Conservation (phyloP, 1,140 invertebrate species). For the Dinoponera quadriceps region DNA sequence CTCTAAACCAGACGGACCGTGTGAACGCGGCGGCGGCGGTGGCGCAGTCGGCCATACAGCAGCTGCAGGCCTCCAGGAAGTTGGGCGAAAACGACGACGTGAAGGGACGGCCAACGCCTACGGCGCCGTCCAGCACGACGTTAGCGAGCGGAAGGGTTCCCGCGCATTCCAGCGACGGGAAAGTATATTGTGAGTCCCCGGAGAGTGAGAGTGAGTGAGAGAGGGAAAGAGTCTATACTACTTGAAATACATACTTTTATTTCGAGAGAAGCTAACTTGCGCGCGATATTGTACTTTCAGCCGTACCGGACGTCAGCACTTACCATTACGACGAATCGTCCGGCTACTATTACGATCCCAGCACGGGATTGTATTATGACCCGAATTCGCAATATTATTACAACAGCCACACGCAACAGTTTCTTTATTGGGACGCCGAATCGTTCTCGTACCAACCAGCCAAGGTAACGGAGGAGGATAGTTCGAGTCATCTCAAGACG, state of each 20-base stretch:
- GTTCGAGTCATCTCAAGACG: no score
- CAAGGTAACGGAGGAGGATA: conserved; percentile 78
- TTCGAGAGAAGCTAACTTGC: neutral
- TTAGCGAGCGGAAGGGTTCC: conserved; percentile 85
- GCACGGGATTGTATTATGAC: conserved; percentile 98
- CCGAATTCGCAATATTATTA: conserved; percentile 97
- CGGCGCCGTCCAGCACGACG: conserved; percentile 84
- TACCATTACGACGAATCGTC: conserved; percentile 98
- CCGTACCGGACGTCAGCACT: conserved; percentile 94
- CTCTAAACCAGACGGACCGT: conserved; percentile 87
- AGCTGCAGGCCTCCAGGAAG: conserved; percentile 88
- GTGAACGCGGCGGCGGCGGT: conserved; percentile 96
- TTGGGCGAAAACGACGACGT: conserved; percentile 83
- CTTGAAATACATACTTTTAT: neutral
- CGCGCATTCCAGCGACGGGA: conserved; percentile 88
- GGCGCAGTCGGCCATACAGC: conserved; percentile 94
- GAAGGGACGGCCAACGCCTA: conserved; percentile 84
- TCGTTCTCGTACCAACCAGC: conserved; percentile 93
- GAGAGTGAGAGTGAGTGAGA: no score
- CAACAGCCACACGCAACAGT: conserved; percentile 95
- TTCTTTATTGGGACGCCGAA: conserved; percentile 97
- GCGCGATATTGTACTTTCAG: conserved; percentile 79
- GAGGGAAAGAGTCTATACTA: neutral
- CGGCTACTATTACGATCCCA: conserved; percentile 98
- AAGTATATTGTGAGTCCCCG: conserved; percentile 87